Base-by-base conservation (phyloP, 1,140 invertebrate species). In the Sesamia nonagrioides region DNA sequence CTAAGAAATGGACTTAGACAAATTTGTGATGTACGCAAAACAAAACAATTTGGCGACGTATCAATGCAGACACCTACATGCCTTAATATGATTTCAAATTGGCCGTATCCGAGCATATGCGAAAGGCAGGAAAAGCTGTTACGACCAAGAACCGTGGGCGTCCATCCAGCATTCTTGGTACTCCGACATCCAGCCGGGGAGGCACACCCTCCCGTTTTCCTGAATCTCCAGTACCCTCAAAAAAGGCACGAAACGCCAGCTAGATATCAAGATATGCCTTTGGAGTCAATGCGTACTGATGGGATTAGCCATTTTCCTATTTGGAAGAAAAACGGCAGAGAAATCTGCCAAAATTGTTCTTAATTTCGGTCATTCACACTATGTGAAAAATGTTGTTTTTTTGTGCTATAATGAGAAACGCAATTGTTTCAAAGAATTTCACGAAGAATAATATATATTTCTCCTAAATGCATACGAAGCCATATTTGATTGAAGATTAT, bases 371-470 rank as follows among this genome's bases (percentile, higher is more conserved):
- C 35, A 56, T 81, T 74, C 63, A 79, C 76, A 7, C 77, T 79
- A 78, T 83, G 82, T 78, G 37, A 11, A 66, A 66, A 66, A 66
- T 66, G 40, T 66, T 18, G 45, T 75, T 35, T 83, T 42, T 72
- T 78, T 83, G 21, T 80, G 82, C 66, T 81, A 66, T 9, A 83
- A 83, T n/a, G n/a, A n/a, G n/a, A n/a, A n/a, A n/a, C n/a, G n/a
- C n/a, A n/a, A n/a, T n/a, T n/a, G n/a, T n/a, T n/a, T n/a, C n/a
- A n/a, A n/a, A n/a, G n/a, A n/a, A n/a, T n/a, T n/a, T n/a, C n/a
- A n/a, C n/a, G n/a, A n/a, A n/a, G n/a, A n/a, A n/a, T n/a, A n/a
- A n/a, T n/a, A n/a, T n/a, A n/a, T n/a, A n/a, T n/a, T n/a, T n/a
- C n/a, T n/a, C n/a, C n/a, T n/a, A n/a, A n/a, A n/a, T n/a, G n/a